phyloP scores from a whole-genome alignment of 2,797 vertebrate species.

The Thunnus albacares region DNA sequence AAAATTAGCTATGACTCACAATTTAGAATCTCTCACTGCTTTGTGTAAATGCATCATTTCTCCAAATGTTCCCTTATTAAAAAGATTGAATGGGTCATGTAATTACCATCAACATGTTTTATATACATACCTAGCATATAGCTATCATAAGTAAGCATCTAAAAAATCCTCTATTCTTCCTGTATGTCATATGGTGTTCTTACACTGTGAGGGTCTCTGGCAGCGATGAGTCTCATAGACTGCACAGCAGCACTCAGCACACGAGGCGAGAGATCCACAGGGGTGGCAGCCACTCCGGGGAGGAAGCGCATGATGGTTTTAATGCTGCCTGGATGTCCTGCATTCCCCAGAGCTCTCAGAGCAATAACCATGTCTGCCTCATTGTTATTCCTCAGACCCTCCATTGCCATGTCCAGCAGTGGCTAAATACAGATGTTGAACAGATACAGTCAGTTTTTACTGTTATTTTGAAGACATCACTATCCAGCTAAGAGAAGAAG shows the following conservation, averaged over 20 bases:
- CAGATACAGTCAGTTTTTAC: slow-evolving; percentile 8
- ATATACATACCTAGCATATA: background rate
- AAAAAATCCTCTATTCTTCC: background rate
- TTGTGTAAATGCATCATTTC: background rate
- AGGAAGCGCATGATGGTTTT: slow-evolving; percentile 90
- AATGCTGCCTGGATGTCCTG: slow-evolving; percentile 88
- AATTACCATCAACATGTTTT: background rate
- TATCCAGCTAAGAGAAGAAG: too few species aligned
- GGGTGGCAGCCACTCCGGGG: slow-evolving; percentile 81
- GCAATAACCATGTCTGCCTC: slow-evolving; percentile 86
- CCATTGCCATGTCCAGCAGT: slow-evolving; percentile 85
- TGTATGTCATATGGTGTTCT: slow-evolving; percentile 50
- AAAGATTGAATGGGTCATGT: background rate
- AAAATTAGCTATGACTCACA: background rate
- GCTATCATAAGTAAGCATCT: background rate
- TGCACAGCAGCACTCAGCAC: slow-evolving; percentile 88
- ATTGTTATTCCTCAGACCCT: slow-evolving; percentile 77
- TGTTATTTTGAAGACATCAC: background rate
- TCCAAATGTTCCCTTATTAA: slow-evolving; percentile 7
- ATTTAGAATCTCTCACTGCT: background rate
- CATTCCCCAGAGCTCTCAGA: slow-evolving; percentile 91
- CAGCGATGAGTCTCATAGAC: slow-evolving; percentile 87
- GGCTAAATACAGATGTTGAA: slow-evolving; percentile 77
- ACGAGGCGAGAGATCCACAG: slow-evolving; percentile 76
- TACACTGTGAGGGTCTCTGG: slow-evolving; percentile 87